phyloP scores from a whole-genome alignment of 2,113 vertebrate genomes.

The Chlamydotis undulata region DNA sequence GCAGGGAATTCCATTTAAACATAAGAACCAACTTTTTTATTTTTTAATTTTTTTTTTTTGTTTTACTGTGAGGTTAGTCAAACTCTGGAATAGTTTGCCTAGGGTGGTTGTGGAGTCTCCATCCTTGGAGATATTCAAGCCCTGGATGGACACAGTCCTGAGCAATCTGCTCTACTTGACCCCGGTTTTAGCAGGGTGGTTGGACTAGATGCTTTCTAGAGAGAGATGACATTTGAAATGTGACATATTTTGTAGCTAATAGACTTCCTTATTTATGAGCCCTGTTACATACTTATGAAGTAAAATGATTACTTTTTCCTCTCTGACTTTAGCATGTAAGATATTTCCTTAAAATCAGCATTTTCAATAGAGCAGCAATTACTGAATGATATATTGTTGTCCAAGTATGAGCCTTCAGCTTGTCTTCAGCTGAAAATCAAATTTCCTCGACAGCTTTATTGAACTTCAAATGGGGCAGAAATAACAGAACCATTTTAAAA shows the following conservation, averaged over 20 bases:
- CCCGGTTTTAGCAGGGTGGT: neutral
- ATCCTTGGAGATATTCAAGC: neutral
- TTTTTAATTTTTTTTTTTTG: neutral
- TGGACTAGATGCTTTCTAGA: neutral
- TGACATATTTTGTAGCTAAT: neutral
- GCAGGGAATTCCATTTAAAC: neutral
- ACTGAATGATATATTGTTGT: neutral
- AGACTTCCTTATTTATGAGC: neutral
- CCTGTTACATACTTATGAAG: neutral
- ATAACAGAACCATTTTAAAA: neutral
- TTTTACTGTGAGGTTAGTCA: neutral
- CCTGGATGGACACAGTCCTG: neutral
- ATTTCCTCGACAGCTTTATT: constrained; percentile 9
- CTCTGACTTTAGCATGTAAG: neutral
- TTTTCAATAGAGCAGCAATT: neutral
- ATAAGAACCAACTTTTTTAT: neutral
- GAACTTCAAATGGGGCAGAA: constrained; percentile 39
- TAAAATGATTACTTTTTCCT: neutral
- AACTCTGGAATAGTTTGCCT: neutral
- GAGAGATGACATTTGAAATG: neutral
- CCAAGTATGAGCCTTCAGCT: neutral
- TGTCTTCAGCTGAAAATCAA: neutral
- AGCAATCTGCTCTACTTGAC: neutral
- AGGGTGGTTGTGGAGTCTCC: neutral
- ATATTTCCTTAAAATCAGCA: neutral